Conservation (phyloP, 2,797 vertebrate genomes). For the Acanthurus tractus region DNA sequence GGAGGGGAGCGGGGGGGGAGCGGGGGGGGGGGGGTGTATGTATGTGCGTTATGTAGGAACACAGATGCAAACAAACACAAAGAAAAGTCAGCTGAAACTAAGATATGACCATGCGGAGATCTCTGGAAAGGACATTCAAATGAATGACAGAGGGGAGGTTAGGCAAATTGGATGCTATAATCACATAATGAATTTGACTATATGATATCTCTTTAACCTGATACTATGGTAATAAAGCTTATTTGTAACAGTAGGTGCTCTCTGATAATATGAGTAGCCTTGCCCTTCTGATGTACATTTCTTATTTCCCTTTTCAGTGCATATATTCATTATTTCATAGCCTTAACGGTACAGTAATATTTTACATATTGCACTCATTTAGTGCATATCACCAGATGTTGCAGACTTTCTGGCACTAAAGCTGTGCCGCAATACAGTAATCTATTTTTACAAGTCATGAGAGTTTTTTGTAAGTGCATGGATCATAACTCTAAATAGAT, state of each 20-base stretch:
- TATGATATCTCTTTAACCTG: constrained; percentile 28
- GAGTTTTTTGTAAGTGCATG: not conserved
- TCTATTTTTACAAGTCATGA: not conserved
- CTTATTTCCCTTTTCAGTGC: not conserved
- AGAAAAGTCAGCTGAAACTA: not conserved
- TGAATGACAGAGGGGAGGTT: not conserved
- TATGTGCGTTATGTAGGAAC: not conserved
- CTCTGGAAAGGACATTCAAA: constrained; percentile 15
- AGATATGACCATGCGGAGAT: not conserved
- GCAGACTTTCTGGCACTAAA: not conserved
- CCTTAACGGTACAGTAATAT: not conserved
- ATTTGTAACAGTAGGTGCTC: not conserved
- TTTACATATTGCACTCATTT: not conserved
- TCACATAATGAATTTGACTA: not conserved
- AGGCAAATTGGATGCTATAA: constrained; percentile 24
- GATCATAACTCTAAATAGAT: not conserved
- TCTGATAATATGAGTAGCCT: not conserved
- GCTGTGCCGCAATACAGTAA: not conserved
- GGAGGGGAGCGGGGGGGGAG: constrained; percentile 1
- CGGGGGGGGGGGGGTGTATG: not conserved
- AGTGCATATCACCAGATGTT: not conserved
- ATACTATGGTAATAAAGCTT: constrained; percentile 30
- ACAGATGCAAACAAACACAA: constrained; percentile 40
- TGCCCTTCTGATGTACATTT: not conserved
- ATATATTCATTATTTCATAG: not conserved